Conservation (phyloP, 2,888 invertebrate species). For the Dermolepida albohirtum region DNA sequence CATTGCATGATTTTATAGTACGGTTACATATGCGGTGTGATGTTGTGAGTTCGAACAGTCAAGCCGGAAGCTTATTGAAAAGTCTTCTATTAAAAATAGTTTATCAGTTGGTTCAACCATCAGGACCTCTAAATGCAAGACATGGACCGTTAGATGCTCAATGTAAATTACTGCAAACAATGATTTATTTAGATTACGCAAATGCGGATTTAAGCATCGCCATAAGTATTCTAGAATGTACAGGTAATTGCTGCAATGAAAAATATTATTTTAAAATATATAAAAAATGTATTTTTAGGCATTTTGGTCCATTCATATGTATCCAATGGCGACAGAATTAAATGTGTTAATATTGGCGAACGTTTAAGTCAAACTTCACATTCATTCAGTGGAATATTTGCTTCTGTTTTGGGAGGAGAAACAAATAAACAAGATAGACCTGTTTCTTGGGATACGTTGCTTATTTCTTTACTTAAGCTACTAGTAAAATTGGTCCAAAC, state of each 20-base stretch:
- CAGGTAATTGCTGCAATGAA: slow-evolving; percentile 65
- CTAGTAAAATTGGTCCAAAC: slow-evolving; percentile 72
- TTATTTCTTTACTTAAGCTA: slow-evolving; percentile 78
- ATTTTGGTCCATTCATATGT: slow-evolving; percentile 69
- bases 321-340: slow-evolving; percentile 68
- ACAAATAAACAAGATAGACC: slow-evolving; percentile 72
- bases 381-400: slow-evolving; percentile 79
- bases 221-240: slow-evolving; percentile 79
- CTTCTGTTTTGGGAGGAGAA: slow-evolving; percentile 76
- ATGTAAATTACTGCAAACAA: slow-evolving; percentile 76
- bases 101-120: slow-evolving; percentile 77
- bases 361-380: slow-evolving; percentile 68
- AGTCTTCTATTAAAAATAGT: slow-evolving; percentile 77
- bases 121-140: slow-evolving; percentile 72
- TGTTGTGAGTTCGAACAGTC: slow-evolving; percentile 68
- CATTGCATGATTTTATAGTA: slow-evolving; percentile 77
- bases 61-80: slow-evolving; percentile 70
- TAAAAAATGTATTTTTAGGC: slow-evolving; percentile 58
- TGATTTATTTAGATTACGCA: slow-evolving; percentile 74
- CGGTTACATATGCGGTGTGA: slow-evolving; percentile 77
- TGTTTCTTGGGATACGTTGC: slow-evolving; percentile 78
- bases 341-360: slow-evolving; percentile 69
- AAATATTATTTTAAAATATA: slow-evolving; percentile 4
- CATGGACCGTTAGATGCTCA: slow-evolving; percentile 81
- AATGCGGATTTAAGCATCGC: slow-evolving; percentile 78